Conservation (phyloP, 1,140 invertebrate species). For the Drosophila virilis region DNA sequence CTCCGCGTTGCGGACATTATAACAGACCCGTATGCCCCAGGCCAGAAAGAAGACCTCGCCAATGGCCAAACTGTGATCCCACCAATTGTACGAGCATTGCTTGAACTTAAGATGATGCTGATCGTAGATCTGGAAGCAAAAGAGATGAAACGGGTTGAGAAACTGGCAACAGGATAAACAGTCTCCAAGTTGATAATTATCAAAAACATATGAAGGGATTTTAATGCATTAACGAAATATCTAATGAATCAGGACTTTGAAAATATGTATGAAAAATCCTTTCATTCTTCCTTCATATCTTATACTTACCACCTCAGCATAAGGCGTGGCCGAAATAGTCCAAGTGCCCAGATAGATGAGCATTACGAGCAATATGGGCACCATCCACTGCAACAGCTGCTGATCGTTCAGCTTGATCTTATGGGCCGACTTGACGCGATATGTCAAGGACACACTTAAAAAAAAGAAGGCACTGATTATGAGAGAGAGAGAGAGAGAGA, state of each 20-base stretch:
- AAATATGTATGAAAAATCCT: too few species aligned
- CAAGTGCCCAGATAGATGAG: constrained; percentile 94
- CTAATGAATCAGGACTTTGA: too few species aligned
- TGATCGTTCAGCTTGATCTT: constrained; percentile 96
- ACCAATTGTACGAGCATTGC: constrained; percentile 96
- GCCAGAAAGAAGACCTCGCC: constrained; percentile 94
- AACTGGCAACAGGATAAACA: neutral
- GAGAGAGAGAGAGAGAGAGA: neutral
- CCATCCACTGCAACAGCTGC: constrained; percentile 95
- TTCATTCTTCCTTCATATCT: neutral
- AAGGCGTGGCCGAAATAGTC: constrained; percentile 93
- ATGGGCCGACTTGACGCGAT: constrained; percentile 96
- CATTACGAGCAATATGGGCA: constrained; percentile 94
- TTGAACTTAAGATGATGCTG: constrained; percentile 91
- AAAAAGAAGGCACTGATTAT: neutral
- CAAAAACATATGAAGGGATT: too few species aligned
- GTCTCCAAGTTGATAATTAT: too few species aligned
- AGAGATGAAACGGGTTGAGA: neutral
- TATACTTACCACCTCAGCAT: constrained; percentile 87
- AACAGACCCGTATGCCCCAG: constrained; percentile 96
- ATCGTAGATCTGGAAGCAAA: constrained; percentile 87
- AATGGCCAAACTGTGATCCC: constrained; percentile 95
- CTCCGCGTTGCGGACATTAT: constrained; percentile 95
- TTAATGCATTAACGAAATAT: too few species aligned
- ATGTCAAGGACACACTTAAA: constrained; percentile 94